These are phyloP conservation scores for Microtus ochrogaster DNA, from an alignment of 2,113 vertebrate species.

Conservation along the genomic window DNA sequence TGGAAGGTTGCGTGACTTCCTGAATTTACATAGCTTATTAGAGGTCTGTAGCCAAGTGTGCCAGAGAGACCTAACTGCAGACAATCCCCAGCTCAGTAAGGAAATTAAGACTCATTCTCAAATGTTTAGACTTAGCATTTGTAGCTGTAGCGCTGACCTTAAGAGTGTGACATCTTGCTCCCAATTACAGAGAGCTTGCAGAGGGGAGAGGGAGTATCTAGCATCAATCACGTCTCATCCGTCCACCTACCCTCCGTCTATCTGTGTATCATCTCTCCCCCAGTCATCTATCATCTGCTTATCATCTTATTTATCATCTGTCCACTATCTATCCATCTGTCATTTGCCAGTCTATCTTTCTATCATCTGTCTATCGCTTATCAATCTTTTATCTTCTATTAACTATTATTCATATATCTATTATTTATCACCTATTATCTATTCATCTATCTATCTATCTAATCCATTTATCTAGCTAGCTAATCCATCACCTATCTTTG, in stretches of 20 bases:
- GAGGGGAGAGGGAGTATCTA: fast-evolving
- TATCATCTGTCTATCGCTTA: neutral
- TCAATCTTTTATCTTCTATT: neutral
- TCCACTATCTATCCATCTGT: neutral
- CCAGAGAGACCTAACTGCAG: neutral
- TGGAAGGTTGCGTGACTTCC: neutral
- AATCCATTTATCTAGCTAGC: neutral
- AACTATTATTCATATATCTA: neutral
- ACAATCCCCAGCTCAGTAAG: neutral
- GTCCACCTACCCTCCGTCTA: too few relatives aligned
- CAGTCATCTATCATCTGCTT: neutral
- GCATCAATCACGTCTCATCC: neutral
- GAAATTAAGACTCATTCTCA: neutral
- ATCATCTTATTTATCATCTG: neutral
- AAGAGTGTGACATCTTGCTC: neutral
- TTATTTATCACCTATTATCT: neutral
- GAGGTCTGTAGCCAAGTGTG: neutral
- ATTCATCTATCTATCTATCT: neutral
- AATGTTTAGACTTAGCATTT: neutral
- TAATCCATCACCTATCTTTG: too few relatives aligned
- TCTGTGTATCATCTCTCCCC: too few relatives aligned
- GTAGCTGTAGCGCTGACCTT: neutral
- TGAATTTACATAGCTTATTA: neutral
- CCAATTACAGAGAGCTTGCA: neutral
- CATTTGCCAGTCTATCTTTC: neutral